These are phyloP conservation scores for Hydractinia symbiolongicarpus DNA, from an alignment of 30 jellyfish, hydroid and myxozoan species.

Conservation along the genomic window DNA sequence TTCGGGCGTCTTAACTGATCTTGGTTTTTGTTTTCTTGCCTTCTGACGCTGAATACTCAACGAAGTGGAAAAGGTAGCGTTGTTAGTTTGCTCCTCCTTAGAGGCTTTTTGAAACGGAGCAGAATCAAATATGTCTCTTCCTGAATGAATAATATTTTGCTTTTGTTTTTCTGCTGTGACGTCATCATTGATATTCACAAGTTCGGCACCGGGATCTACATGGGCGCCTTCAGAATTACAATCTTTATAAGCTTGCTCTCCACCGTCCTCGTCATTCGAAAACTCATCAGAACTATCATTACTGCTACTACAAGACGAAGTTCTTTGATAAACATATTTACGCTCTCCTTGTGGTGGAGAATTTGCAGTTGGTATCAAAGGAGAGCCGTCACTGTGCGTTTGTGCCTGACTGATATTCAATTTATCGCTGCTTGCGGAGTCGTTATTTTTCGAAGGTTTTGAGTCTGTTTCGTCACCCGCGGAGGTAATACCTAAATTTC, in stretches of 20 bases:
- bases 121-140: conserved; percentile 73
- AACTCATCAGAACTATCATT: conserved; percentile 22
- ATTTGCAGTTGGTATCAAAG: conserved; percentile 57
- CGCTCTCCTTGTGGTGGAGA: conserved; percentile 49
- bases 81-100: not conserved
- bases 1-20: not conserved
- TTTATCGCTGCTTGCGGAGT: not conserved
- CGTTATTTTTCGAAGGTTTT: conserved; percentile 18
- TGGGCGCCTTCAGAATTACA: not conserved
- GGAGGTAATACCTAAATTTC: conserved; percentile 17
- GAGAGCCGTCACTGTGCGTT: conserved; percentile 68
- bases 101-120: conserved; percentile 59
- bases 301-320: conserved; percentile 92
- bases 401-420: not conserved
- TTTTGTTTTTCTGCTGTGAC: not conserved
- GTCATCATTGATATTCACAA: conserved; percentile 17
- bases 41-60: conserved; percentile 3
- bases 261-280: conserved; percentile 47
- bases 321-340: conserved; percentile 63
- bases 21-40: conserved; percentile 1
- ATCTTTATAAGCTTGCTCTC: conserved; percentile 22
- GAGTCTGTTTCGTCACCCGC: conserved; percentile 2
- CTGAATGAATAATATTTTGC: not conserved
- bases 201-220: conserved; percentile 12
- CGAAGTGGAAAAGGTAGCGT: conserved; percentile 3